Evolutionary conservation across 2,113 vertebrate species (phyloP), one percentile per base, ranked within the genome.

Genomic region (Sinocyclocheilus maitianheensis): DNA sequence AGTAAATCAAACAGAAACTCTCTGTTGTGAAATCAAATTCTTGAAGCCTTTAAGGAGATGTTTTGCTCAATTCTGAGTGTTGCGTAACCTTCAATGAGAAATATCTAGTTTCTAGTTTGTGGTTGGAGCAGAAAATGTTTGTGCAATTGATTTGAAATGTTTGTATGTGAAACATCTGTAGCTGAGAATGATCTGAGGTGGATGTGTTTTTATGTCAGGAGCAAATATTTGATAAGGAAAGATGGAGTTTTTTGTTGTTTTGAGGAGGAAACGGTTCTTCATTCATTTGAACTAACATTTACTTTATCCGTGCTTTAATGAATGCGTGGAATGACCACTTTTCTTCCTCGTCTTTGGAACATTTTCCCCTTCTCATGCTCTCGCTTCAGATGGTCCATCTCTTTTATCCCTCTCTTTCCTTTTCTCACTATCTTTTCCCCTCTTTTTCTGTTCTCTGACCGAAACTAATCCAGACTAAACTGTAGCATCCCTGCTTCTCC

Each of bases 401-500:
- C 60, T 76, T 82, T 88, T 87, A 83, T 86, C 78, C 80, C 55
- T 62, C 87, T 71, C 69, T 85, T 74, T 83, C 78, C 37, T 72
- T 86, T 79, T 46, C 43, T 78, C 14, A 60, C 24, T 22, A 26
- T 67, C 77, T 58, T n/a, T 26, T 69, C 77, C 74, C 69, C 58
- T 75, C 86, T 88, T 85, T 74, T 79, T 86, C 84, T 83, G 83
- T 85, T 82, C 87, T 90, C 78, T 88, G 84, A 88, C 75, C 83
- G 84, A 84, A 76, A 86, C 86, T 89, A 84, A 85, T 88, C 87
- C 82, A 80, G 83, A 87, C 88, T 87, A 89, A 89, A 89, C 85
- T 82, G 88, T 89, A 89, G 83, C 86, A 86, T 88, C 84, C 79
- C 91, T 89, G 90, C 88, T 90, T 74, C 81, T 85, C 80, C 24